These are phyloP conservation scores for Dinothrombium tinctorium DNA, from an alignment of 1,140 invertebrate genomes.

Conservation along the genomic window DNA sequence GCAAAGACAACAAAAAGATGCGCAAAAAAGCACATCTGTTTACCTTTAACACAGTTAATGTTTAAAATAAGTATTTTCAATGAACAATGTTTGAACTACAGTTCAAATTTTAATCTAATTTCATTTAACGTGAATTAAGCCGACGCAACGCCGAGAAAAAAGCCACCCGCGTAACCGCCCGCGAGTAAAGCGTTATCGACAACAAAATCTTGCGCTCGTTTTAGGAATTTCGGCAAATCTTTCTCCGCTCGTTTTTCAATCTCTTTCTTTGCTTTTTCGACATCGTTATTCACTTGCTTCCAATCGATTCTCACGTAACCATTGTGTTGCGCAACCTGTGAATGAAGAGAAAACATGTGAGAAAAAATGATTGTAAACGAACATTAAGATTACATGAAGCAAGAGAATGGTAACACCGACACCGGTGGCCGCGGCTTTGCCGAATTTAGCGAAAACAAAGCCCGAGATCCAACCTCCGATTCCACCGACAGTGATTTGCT, in stretches of 20 bases:
- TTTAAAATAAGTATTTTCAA: too few species aligned
- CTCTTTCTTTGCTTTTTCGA: conserved; percentile 27
- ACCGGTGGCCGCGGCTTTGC: conserved; percentile 63
- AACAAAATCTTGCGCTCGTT: conserved; percentile 53
- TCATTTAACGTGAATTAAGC: conserved; percentile 1
- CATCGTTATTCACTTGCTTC: conserved; percentile 41
- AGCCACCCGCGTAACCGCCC: conserved; percentile 57
- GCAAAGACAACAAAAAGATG: too few species aligned
- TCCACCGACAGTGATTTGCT: conserved; percentile 61
- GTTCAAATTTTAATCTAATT: background rate
- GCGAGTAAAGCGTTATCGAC: conserved; percentile 47
- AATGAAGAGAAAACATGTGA: conserved; percentile 3
- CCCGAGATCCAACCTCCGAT: conserved; percentile 71
- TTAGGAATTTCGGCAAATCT: conserved; percentile 31
- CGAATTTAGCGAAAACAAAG: conserved; percentile 68
- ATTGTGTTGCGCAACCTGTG: conserved; percentile 44
- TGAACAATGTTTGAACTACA: background rate
- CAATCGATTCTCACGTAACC: conserved; percentile 70
- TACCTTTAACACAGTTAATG: too few species aligned
- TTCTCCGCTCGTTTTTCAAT: conserved; percentile 54
- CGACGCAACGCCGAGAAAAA: conserved; percentile 46
- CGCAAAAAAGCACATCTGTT: too few species aligned
- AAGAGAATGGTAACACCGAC: conserved; percentile 66
- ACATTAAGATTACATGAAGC: conserved; percentile 55
- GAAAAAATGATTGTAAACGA: conserved; percentile 3